Evolutionary conservation across 2,113 vertebrate genomes (phyloP).

Genomic region (Seriola quinqueradiata): DNA sequence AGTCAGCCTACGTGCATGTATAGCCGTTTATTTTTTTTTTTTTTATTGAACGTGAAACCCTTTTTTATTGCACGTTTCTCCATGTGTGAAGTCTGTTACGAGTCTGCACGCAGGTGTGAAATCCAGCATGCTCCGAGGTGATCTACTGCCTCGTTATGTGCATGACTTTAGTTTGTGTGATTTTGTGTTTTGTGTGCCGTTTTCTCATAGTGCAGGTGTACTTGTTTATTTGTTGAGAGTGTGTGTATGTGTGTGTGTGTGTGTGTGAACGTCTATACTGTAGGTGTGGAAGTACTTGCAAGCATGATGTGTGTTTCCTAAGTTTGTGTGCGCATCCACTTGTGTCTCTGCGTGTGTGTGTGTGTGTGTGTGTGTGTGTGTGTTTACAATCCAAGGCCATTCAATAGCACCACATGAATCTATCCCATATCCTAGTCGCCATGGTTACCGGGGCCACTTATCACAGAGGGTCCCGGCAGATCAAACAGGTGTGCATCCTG

Average conservation of each 20-base stretch:
- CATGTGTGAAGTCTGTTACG: slow-evolving; percentile 54
- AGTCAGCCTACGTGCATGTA: neutral
- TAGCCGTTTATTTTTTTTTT: slow-evolving; percentile 18
- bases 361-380: slow-evolving; percentile 41
- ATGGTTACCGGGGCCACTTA: slow-evolving; percentile 80
- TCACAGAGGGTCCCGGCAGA: slow-evolving; percentile 80
- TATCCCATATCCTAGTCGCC: slow-evolving; percentile 73
- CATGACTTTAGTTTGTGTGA: slow-evolving; percentile 7
- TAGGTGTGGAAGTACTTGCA: neutral
- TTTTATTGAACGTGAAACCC: slow-evolving; percentile 12
- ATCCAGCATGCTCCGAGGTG: neutral
- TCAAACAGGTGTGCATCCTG: slow-evolving; percentile 84
- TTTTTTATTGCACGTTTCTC: slow-evolving; percentile 36
- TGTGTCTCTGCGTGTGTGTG: slow-evolving; percentile 15
- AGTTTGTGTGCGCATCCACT: slow-evolving; percentile 35
- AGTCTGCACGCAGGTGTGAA: slow-evolving; percentile 59
- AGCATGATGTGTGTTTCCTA: slow-evolving; percentile 23
- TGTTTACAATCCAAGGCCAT: slow-evolving; percentile 76
- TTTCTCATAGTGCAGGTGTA: neutral
- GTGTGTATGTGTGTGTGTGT: neutral
- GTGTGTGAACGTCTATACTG: neutral
- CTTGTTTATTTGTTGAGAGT: neutral
- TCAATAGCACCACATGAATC: slow-evolving; percentile 73
- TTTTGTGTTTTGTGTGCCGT: neutral
- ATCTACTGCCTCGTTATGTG: neutral